A percentile compares a stretch with the other conserved stretches of the same genome.
phyloP scores from a whole-genome alignment of 1,140 invertebrate genomes.

The Vanessa tameamea region DNA sequence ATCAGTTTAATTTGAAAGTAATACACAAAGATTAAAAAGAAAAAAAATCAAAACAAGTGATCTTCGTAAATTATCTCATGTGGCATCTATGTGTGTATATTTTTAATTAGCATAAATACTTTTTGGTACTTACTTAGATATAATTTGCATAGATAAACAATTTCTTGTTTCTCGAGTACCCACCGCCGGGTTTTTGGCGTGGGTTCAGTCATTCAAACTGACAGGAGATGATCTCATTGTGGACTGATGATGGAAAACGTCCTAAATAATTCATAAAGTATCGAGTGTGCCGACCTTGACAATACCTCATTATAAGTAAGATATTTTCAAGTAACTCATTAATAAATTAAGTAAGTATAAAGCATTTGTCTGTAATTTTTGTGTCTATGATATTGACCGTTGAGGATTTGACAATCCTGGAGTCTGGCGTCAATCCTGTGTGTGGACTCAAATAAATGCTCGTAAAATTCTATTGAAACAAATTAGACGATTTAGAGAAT shows the following conservation, averaged over 20 bases:
- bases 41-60: too few relatives aligned
- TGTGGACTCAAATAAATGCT: too few relatives aligned
- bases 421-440: too few relatives aligned
- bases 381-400: background rate
- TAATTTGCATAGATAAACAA: slow-evolving; percentile 3
- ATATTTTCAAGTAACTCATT: background rate
- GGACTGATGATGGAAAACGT: slow-evolving; percentile 29
- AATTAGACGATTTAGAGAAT: too few relatives aligned
- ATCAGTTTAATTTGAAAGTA: too few relatives aligned
- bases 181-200: slow-evolving; percentile 12
- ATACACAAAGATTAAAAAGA: too few relatives aligned
- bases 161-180: slow-evolving; percentile 7
- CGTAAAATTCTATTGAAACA: too few relatives aligned
- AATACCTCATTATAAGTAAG: background rate
- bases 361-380: background rate
- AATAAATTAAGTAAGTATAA: background rate
- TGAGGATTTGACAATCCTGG: too few relatives aligned
- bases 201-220: slow-evolving; percentile 19
- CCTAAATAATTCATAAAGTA: slow-evolving; percentile 32
- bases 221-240: slow-evolving; percentile 26
- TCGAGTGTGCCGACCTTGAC: background rate
- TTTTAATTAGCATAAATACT: too few relatives aligned
- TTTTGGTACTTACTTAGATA: background rate
- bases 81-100: too few relatives aligned
- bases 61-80: too few relatives aligned